Percentiles rank a stretch among this genome's conserved stretches.
Conservation (phyloP, 2,888 invertebrate species). For the Uropetala carovei region DNA sequence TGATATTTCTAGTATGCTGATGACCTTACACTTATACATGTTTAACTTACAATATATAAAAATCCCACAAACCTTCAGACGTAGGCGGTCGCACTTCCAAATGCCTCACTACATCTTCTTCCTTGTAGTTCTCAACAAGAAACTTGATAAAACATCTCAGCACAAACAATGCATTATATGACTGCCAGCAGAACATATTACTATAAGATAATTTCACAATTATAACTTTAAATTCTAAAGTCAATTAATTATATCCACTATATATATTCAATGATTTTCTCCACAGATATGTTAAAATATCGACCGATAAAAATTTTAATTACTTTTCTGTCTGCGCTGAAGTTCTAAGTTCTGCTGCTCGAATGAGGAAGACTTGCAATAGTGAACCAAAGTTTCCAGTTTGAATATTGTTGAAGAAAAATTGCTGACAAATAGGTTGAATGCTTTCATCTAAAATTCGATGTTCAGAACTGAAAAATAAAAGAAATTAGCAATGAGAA, state of each 20-base stretch:
- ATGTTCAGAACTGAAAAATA: slow-evolving; percentile 83
- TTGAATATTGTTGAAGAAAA: slow-evolving; percentile 89
- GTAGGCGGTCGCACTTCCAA: slow-evolving; percentile 80
- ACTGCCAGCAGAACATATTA: slow-evolving; percentile 92
- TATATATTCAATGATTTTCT: background rate
- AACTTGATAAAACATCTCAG: slow-evolving; percentile 91
- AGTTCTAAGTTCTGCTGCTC: slow-evolving; percentile 89
- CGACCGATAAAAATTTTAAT: slow-evolving; percentile 68
- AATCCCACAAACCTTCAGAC: slow-evolving; percentile 71
- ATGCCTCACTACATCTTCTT: slow-evolving; percentile 91
- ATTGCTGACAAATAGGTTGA: slow-evolving; percentile 84
- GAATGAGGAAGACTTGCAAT: slow-evolving; percentile 89
- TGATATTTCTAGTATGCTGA: no score
- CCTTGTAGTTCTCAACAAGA: slow-evolving; percentile 92
- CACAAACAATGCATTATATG: slow-evolving; percentile 94
- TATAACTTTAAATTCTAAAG: background rate
- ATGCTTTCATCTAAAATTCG: slow-evolving; percentile 88
- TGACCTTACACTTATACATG: no score
- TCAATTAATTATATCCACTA: background rate
- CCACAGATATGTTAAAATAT: background rate
- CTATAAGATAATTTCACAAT: slow-evolving; percentile 75
- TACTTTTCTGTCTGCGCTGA: slow-evolving; percentile 94
- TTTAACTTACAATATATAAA: background rate
- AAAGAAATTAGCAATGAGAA: background rate
- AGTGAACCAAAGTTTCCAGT: slow-evolving; percentile 95